Base-by-base conservation (phyloP, 1,140 invertebrate genomes). In the Neelides sp. region DNA sequence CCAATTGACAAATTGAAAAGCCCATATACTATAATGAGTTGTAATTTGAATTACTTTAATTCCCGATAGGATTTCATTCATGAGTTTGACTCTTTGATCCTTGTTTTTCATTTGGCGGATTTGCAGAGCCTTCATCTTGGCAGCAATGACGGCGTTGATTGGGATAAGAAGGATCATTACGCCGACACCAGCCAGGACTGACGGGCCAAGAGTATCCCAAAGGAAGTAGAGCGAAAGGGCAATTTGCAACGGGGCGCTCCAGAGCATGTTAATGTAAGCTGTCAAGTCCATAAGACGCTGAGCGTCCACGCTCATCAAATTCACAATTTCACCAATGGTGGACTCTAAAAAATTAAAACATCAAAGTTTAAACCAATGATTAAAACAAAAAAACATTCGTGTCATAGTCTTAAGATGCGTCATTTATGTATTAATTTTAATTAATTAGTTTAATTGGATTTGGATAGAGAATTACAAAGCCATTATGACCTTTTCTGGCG, bases 401-500 rank as follows among this genome's bases (percentile, higher is more conserved):
- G n/a, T n/a, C n/a, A n/a, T n/a, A n/a, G n/a, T n/a, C n/a, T n/a
- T n/a, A n/a, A n/a, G n/a, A n/a, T n/a, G n/a, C n/a, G n/a, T n/a
- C n/a, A n/a, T n/a, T n/a, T n/a, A n/a, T n/a, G n/a, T n/a, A n/a
- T n/a, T n/a, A n/a, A n/a, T n/a, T n/a, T n/a, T n/a, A n/a, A n/a
- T n/a, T n/a, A n/a, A n/a, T n/a, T n/a, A n/a, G n/a, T n/a, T n/a
- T n/a, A n/a, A n/a, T n/a, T n/a, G n/a, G n/a, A n/a, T n/a, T n/a
- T n/a, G n/a, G n/a, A n/a, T n/a, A n/a, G n/a, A n/a, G n/a, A n/a
- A n/a, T n/a, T n/a, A n/a, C n/a, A n/a, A n/a, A n/a, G n/a, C n/a
- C n/a, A n/a, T n/a, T n/a, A n/a, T n/a, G 22, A 50, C 42, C 80
- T 66, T 85, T 87, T 51, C 82, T 73, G 0, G 84, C 78, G 0